These are phyloP conservation scores for Dicyrtoma fusca DNA, from an alignment of 2,888 invertebrate species.

Conservation along the genomic window DNA sequence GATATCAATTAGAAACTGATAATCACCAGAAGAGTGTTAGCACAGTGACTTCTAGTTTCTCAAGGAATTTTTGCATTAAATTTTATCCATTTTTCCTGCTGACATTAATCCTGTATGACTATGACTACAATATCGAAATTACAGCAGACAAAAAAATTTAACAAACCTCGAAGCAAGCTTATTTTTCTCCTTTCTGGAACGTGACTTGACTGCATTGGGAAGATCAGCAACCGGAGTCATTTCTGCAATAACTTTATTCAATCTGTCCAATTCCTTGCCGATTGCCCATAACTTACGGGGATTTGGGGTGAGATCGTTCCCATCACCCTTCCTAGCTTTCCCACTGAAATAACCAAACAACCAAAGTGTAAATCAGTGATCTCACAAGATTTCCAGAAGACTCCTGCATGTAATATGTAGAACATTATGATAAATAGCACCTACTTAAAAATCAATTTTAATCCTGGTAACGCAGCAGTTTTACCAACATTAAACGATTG, in stretches of 20 bases:
- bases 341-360: slow-evolving; percentile 69
- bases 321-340: slow-evolving; percentile 94
- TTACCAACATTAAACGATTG: no score
- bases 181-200: slow-evolving; percentile 96
- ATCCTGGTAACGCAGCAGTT: no score
- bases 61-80: slow-evolving; percentile 3
- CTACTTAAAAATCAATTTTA: no score
- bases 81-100: neutral
- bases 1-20: neutral
- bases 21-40: neutral
- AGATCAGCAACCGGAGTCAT: slow-evolving; percentile 94
- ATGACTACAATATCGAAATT: neutral
- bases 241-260: slow-evolving; percentile 88
- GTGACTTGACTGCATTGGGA: slow-evolving; percentile 84
- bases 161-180: slow-evolving; percentile 82
- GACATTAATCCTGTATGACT: neutral
- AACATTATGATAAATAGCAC: no score
- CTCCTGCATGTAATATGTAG: neutral
- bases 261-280: slow-evolving; percentile 87
- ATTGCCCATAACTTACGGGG: slow-evolving; percentile 87
- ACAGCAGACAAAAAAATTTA: neutral
- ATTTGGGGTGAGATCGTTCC: slow-evolving; percentile 95
- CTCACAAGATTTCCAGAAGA: neutral
- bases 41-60: slow-evolving; percentile 9
- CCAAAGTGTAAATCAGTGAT: no score